Conservation (phyloP, 2,888 invertebrate genomes). For the Drosophila setosimentum region DNA sequence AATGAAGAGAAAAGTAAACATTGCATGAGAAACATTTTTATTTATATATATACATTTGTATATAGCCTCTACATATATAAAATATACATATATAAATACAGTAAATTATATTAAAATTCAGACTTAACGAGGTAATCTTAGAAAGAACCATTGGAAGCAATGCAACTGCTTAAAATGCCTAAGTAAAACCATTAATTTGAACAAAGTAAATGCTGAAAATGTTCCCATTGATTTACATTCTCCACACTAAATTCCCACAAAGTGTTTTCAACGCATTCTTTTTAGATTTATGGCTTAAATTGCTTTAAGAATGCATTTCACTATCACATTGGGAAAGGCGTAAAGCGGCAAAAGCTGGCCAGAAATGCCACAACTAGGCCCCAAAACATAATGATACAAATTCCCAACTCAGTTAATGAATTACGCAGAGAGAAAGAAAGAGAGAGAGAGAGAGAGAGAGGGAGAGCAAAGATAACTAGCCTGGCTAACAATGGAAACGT, state of each 20-base stretch:
- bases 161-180: neutral
- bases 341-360: conserved; percentile 37
- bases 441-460: neutral
- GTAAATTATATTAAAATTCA: neutral
- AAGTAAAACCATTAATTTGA: conserved; percentile 1
- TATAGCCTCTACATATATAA: no score
- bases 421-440: neutral
- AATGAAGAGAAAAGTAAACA: neutral
- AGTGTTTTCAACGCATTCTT: conserved; percentile 10
- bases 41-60: no score
- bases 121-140: neutral
- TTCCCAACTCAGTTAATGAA: conserved; percentile 39
- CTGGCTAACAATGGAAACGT: conserved; percentile 63
- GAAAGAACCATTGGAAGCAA: no score
- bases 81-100: neutral
- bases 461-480: conserved; percentile 15
- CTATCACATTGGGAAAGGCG: conserved; percentile 62
- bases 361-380: conserved; percentile 19
- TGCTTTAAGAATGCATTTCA: conserved; percentile 51
- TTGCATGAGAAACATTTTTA: no score
- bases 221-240: conserved; percentile 30
- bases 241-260: conserved; percentile 29
- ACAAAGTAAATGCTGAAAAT: neutral
- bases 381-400: conserved; percentile 26
- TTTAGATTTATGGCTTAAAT: conserved; percentile 2